These are phyloP conservation scores for Parazoanthus darwini DNA, from an alignment of 92 coral and sea anemone species.

Conservation along the genomic window DNA sequence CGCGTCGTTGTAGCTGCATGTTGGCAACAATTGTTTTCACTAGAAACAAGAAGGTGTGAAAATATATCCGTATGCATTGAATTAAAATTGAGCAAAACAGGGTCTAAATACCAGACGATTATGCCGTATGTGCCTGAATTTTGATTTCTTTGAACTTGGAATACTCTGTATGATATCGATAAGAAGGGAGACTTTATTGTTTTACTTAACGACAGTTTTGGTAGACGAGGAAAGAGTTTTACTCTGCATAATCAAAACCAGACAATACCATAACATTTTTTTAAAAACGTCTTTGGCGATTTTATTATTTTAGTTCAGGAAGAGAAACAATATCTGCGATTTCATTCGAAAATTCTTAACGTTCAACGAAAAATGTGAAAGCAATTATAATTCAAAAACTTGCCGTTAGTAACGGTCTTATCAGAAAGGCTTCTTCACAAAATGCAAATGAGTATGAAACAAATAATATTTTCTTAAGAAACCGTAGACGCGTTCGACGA, in stretches of 20 bases:
- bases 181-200: background rate
- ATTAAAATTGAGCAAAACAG: background rate
- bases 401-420: background rate
- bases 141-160: background rate
- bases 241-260: constrained; percentile 5
- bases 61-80: background rate
- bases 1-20: too few species aligned
- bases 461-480: too few species aligned
- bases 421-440: background rate
- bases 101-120: background rate
- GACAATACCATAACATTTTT: background rate
- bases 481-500: background rate
- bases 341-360: background rate
- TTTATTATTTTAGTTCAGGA: background rate
- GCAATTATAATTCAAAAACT: background rate
- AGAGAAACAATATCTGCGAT: background rate
- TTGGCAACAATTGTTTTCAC: background rate
- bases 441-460: background rate
- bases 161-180: background rate
- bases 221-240: background rate
- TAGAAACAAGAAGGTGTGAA: background rate
- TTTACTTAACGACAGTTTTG: background rate
- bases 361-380: background rate
- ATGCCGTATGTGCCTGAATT: background rate
- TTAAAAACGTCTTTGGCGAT: background rate